These are phyloP conservation scores for Palythoa grandis DNA, from an alignment of 92 coral and sea anemone genomes.

Conservation along the genomic window DNA sequence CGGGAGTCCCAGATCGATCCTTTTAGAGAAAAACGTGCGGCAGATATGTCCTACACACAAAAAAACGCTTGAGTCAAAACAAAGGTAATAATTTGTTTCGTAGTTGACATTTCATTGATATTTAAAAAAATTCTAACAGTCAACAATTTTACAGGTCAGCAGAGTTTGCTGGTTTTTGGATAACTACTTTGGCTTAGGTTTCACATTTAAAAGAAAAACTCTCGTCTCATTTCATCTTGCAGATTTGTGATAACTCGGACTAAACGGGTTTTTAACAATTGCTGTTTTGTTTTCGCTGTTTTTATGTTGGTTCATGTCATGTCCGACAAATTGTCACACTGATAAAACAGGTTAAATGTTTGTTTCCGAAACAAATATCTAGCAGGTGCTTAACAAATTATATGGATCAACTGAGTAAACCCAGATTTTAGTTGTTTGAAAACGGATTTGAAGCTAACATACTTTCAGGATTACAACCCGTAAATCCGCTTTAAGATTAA, in stretches of 20 bases:
- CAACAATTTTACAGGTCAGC: conserved; percentile 40
- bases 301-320: not conserved
- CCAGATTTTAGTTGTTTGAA: not conserved
- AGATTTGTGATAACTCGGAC: not conserved
- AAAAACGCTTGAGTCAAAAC: not conserved
- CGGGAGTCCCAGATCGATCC: not conserved
- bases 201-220: not conserved
- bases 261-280: not conserved
- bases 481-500: too few species aligned
- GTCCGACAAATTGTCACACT: not conserved
- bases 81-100: conserved; percentile 20
- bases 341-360: not conserved
- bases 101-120: conserved; percentile 24
- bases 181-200: not conserved
- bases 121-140: not conserved
- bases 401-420: not conserved
- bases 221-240: not conserved
- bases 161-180: not conserved
- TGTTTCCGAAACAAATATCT: conserved; percentile 2
- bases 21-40: not conserved
- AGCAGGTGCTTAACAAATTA: not conserved
- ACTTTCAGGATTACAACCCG: too few species aligned
- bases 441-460: not conserved
- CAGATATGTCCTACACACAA: not conserved
- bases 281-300: not conserved